Percentiles rank a stretch among this genome's conserved stretches.
These are phyloP conservation scores for Aphaenogaster floridana DNA, from an alignment of 1,140 invertebrate genomes.

Conservation along the genomic window DNA sequence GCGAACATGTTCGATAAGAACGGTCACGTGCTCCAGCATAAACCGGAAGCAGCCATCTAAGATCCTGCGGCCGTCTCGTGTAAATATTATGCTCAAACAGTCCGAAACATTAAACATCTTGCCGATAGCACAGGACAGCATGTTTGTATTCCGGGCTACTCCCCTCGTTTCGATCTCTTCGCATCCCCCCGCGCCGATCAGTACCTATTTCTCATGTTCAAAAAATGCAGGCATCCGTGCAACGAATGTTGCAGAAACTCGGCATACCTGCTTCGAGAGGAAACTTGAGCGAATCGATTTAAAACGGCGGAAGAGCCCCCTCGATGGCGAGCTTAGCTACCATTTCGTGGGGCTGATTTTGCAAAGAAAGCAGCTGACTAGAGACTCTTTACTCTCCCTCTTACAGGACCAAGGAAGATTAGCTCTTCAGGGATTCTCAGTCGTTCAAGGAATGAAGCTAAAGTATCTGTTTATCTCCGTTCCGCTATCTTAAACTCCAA, in stretches of 20 bases:
- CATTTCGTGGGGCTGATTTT: conserved; percentile 79
- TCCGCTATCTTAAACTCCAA: neutral
- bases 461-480: neutral
- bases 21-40: conserved; percentile 40
- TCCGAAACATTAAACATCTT: conserved; percentile 81
- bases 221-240: conserved; percentile 50
- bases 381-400: conserved; percentile 78
- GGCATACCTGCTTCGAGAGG: conserved; percentile 81
- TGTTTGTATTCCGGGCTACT: conserved; percentile 74
- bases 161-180: conserved; percentile 26
- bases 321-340: conserved; percentile 55
- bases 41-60: conserved; percentile 71
- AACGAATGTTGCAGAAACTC: conserved; percentile 43
- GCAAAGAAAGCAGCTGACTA: conserved; percentile 85
- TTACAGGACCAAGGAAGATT: conserved; percentile 69
- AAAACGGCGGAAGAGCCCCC: conserved; percentile 79
- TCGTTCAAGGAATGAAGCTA: conserved; percentile 23
- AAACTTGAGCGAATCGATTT: conserved; percentile 85
- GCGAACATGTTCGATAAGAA: conserved; percentile 69
- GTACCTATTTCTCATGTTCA: conserved; percentile 46
- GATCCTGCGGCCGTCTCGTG: conserved; percentile 70
- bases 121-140: conserved; percentile 70
- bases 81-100: conserved; percentile 83
- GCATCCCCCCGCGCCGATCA: conserved; percentile 13
- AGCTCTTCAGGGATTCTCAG: conserved; percentile 81